Conservation (phyloP, 2,797 vertebrate species). For the Chloroceryle inda region DNA sequence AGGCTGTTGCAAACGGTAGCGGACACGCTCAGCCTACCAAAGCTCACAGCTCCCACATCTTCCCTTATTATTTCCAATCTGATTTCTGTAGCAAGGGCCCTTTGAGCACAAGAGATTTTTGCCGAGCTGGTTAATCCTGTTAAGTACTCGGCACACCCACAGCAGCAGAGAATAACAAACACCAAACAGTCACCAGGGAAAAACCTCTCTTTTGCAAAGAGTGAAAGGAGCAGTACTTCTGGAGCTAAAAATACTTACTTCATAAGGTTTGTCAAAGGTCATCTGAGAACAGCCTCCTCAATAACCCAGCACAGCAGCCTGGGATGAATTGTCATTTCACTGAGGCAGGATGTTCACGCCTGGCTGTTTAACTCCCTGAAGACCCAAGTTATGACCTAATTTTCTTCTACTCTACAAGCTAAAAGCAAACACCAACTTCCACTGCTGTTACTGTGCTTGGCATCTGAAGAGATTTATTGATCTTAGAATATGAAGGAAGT, state of each 20-base stretch:
- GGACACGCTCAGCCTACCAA: rapidly evolving
- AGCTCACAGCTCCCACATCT: background rate
- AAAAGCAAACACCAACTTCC: background rate
- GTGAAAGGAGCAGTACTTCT: conserved; percentile 10
- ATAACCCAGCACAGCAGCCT: background rate
- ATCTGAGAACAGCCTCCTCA: background rate
- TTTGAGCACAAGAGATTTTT: background rate
- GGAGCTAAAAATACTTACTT: conserved; percentile 26
- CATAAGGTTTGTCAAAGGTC: conserved; percentile 19
- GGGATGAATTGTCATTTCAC: background rate
- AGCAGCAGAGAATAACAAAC: background rate
- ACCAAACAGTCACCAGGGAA: background rate
- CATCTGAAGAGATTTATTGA: background rate
- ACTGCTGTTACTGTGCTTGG: background rate
- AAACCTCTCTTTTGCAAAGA: background rate
- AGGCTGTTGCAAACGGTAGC: background rate
- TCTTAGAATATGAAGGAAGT: background rate
- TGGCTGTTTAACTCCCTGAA: conserved; percentile 36
- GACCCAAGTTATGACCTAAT: background rate
- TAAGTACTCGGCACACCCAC: background rate
- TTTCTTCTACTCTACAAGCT: conserved; percentile 1
- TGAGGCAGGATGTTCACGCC: background rate
- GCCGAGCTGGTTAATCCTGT: background rate
- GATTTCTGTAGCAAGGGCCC: background rate
- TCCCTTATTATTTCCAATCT: background rate